These are phyloP conservation scores for Phenganax subtilis DNA, from an alignment of 92 coral and sea anemone species.

Conservation along the genomic window DNA sequence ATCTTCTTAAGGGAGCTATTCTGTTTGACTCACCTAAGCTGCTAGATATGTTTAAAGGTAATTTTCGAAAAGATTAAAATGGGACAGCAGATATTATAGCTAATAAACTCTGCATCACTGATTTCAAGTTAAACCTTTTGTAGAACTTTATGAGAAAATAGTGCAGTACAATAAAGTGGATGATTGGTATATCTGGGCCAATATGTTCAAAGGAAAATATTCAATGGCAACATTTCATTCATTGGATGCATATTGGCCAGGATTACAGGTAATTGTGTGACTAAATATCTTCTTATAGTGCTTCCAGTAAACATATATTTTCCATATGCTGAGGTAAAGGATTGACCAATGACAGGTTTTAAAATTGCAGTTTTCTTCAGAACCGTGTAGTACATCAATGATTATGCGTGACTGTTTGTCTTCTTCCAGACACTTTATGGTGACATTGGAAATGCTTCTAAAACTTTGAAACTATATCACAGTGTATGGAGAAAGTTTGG, in stretches of 20 bases:
- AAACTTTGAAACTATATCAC: slow-evolving; percentile 83
- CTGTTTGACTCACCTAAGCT: slow-evolving; percentile 73
- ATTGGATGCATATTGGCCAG: slow-evolving; percentile 98
- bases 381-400: neutral
- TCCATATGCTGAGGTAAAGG: neutral
- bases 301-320: neutral
- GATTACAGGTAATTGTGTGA: slow-evolving; percentile 68
- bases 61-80: no score
- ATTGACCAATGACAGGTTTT: neutral
- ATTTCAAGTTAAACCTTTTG: neutral
- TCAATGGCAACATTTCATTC: slow-evolving; percentile 96
- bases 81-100: neutral
- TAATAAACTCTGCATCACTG: neutral
- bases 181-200: slow-evolving; percentile 99
- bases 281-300: neutral
- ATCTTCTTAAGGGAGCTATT: slow-evolving; percentile 91
- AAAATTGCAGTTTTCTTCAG: neutral
- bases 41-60: slow-evolving; percentile 87
- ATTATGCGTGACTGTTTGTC: neutral
- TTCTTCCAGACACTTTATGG: slow-evolving; percentile 72
- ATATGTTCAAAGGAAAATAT: slow-evolving; percentile 89
- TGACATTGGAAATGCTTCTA: slow-evolving; percentile 86
- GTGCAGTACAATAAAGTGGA: slow-evolving; percentile 72
- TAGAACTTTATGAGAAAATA: slow-evolving; percentile 75
- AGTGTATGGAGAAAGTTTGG: slow-evolving; percentile 96